Conservation (phyloP, 2,113 vertebrate species). For the Thymallus thymallus region DNA sequence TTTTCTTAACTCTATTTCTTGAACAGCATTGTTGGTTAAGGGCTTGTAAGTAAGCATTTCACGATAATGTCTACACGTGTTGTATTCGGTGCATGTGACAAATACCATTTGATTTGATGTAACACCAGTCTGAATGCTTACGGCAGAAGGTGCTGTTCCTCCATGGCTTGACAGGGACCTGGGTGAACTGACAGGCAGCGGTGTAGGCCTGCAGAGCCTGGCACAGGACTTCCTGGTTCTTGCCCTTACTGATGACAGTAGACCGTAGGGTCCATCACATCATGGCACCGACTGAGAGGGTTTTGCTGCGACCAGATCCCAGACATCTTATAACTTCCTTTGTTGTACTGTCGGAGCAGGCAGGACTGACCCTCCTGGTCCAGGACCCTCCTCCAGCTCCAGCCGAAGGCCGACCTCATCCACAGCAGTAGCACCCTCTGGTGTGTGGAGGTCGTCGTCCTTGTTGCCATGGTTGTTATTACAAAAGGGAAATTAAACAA, state of each 20-base stretch:
- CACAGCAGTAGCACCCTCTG: neutral
- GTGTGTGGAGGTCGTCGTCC: constrained; percentile 26
- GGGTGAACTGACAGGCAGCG: constrained; percentile 46
- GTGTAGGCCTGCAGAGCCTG: constrained; percentile 49
- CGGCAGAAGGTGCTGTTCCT: constrained; percentile 60
- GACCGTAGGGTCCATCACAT: neutral
- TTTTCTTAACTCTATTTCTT: no score
- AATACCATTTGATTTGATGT: no score
- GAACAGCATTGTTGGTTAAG: no score
- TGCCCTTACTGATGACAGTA: neutral
- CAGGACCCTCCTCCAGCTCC: constrained; percentile 30
- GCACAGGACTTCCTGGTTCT: neutral
- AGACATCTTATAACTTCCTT: no score
- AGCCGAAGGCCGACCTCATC: constrained; percentile 15
- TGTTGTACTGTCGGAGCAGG: neutral
- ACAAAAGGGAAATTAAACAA: no score
- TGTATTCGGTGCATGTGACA: no score
- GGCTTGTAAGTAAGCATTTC: no score
- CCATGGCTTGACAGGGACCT: constrained; percentile 44
- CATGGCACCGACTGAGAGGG: constrained; percentile 52
- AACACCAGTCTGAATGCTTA: constrained; percentile 42
- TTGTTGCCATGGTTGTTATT: constrained; percentile 26
- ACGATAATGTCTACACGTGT: no score
- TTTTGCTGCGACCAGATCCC: constrained; percentile 21
- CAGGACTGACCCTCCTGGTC: constrained; percentile 14